Conservation (phyloP, 1,140 invertebrate genomes). For the Sitophilus oryzae region DNA sequence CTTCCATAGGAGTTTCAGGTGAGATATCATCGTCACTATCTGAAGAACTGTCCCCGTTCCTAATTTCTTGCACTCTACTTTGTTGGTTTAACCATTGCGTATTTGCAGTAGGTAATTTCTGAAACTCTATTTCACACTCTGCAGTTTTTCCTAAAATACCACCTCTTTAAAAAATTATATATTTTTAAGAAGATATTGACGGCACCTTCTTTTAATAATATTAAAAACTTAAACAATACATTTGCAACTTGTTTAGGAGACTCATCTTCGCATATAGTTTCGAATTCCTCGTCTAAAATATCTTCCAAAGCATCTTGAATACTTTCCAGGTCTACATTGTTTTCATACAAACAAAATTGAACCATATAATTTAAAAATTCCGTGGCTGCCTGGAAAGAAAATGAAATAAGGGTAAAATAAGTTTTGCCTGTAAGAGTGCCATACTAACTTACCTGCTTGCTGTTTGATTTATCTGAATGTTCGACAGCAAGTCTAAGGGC, state of each 20-base stretch:
- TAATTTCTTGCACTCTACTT: conserved; percentile 15
- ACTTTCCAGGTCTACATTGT: conserved; percentile 50
- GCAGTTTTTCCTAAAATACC: conserved; percentile 33
- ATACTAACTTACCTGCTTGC: conserved; percentile 53
- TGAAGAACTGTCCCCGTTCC: conserved; percentile 1
- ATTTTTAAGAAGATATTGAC: background rate
- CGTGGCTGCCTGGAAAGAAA: conserved; percentile 49
- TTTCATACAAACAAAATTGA: conserved; percentile 53
- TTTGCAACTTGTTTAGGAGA: conserved; percentile 52
- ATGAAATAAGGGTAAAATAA: background rate
- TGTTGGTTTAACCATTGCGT: conserved; percentile 23
- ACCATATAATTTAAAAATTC: conserved; percentile 55
- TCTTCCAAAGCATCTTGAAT: conserved; percentile 56
- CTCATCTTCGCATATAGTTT: conserved; percentile 58
- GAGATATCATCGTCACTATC: conserved; percentile 42
- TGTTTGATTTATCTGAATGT: conserved; percentile 58
- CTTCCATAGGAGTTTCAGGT: conserved; percentile 38
- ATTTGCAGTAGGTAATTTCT: conserved; percentile 27
- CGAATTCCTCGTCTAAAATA: conserved; percentile 59
- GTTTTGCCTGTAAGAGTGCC: too few relatives aligned
- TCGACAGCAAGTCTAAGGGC: conserved; percentile 57
- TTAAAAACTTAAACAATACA: conserved; percentile 46
- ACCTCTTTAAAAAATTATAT: background rate
- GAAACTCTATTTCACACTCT: conserved; percentile 32
- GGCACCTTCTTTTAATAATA: conserved; percentile 40